phyloP scores from a whole-genome alignment of 2,797 vertebrate species.

The Furcifer pardalis region DNA sequence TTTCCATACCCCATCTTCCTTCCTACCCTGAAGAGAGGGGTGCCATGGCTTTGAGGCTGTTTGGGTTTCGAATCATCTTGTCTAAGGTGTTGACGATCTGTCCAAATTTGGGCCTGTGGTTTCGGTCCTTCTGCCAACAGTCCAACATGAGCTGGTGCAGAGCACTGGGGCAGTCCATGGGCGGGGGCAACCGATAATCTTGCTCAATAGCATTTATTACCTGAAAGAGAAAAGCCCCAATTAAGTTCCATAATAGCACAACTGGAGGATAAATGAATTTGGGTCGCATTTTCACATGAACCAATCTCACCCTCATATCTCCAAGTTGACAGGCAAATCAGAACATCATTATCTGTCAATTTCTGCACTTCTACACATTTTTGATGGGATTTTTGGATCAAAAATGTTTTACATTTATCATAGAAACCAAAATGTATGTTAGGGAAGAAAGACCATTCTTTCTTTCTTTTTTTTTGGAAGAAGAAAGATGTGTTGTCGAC shows the following conservation, averaged over 20 bases:
- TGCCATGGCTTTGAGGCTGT: slow-evolving; percentile 97
- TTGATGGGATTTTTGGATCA: too few species aligned
- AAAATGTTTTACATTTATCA: too few species aligned
- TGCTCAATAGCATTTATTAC: slow-evolving; percentile 98
- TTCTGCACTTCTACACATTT: not conserved
- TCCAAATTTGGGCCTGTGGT: slow-evolving; percentile 96
- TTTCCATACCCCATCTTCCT: too few species aligned
- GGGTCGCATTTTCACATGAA: too few species aligned
- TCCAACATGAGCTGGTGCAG: slow-evolving; percentile 98
- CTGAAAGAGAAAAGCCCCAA: slow-evolving; percentile 77
- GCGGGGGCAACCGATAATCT: slow-evolving; percentile 94
- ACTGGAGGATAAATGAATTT: too few species aligned
- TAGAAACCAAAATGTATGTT: too few species aligned
- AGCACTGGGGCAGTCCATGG: slow-evolving; percentile 97
- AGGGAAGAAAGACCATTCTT: too few species aligned
- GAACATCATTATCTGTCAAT: not conserved
- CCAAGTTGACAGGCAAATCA: not conserved
- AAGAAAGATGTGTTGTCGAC: too few species aligned
- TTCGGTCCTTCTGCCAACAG: slow-evolving; percentile 98
- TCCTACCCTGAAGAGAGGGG: slow-evolving; percentile 92
- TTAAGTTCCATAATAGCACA: too few species aligned
- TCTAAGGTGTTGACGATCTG: slow-evolving; percentile 98
- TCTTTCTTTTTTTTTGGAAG: too few species aligned
- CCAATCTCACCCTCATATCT: too few species aligned
- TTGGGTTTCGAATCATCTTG: slow-evolving; percentile 99